These are phyloP conservation scores for Stichodactyla mertensii DNA, from an alignment of 64 coral and sea anemone species.

Conservation along the genomic window DNA sequence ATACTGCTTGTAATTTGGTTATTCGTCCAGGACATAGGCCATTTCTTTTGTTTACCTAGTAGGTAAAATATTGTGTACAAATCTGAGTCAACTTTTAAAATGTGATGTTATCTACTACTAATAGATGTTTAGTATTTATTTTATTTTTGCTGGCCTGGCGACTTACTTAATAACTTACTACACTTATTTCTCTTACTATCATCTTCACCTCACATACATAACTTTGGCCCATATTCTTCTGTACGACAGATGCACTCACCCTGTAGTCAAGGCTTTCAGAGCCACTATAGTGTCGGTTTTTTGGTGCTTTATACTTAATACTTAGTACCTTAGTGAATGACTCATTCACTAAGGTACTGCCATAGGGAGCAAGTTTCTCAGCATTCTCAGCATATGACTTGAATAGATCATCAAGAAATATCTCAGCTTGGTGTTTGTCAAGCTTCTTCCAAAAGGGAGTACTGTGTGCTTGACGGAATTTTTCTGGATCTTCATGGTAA, in stretches of 20 bases:
- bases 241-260: conserved; percentile 27
- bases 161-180: background rate
- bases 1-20: conserved; percentile 21
- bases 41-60: conserved; percentile 44
- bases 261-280: conserved; percentile 28
- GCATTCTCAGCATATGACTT: conserved; percentile 7
- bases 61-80: background rate
- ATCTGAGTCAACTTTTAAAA: too few species aligned
- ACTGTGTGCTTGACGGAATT: conserved; percentile 4
- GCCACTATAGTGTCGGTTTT: conserved; percentile 41
- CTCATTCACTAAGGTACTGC: conserved; percentile 19
- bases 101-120: too few species aligned
- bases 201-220: conserved; percentile 13
- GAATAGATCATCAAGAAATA: conserved; percentile 9
- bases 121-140: too few species aligned
- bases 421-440: background rate
- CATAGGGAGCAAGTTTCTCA: conserved; percentile 30
- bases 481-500: conserved; percentile 6
- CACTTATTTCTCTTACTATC: background rate
- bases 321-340: conserved; percentile 29
- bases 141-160: background rate
- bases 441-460: conserved; percentile 13
- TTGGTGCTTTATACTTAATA: conserved; percentile 51
- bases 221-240: conserved; percentile 40
- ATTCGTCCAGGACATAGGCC: conserved; percentile 25